A percentile compares a stretch with the other conserved stretches of the same genome.
Conservation (phyloP, 2,113 vertebrate species). For the Engystomops pustulosus region DNA sequence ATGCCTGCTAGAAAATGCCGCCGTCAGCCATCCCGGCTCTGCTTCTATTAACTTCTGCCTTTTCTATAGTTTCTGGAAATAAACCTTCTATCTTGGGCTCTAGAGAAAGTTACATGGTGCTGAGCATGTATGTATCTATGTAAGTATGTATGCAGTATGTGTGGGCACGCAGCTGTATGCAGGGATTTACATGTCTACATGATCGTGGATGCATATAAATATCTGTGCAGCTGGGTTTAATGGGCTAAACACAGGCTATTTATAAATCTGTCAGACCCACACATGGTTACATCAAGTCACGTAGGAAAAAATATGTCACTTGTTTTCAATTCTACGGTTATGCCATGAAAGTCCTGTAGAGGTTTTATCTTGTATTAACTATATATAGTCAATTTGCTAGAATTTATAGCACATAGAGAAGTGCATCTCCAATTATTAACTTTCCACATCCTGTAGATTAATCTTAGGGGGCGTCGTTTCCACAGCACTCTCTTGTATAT, state of each 20-base stretch:
- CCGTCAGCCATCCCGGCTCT: neutral
- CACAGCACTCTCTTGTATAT: too few species aligned
- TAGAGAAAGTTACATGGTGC: neutral
- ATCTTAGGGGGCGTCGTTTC: too few species aligned
- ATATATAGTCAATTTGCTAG: neutral
- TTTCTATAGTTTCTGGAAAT: slow-evolving; percentile 23
- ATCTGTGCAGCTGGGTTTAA: neutral
- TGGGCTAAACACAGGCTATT: slow-evolving; percentile 38
- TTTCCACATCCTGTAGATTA: neutral
- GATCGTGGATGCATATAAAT: slow-evolving; percentile 28
- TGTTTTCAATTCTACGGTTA: neutral
- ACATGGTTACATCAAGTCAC: slow-evolving; percentile 1
- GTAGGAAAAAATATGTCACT: slow-evolving; percentile 11
- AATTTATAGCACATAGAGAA: neutral
- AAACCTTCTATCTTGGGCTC: slow-evolving; percentile 24
- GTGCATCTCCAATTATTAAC: neutral
- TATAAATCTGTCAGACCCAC: slow-evolving; percentile 38
- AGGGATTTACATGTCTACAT: slow-evolving; percentile 3
- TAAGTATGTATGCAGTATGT: neutral
- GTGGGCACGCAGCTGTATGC: neutral
- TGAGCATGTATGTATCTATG: neutral
- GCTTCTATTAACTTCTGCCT: neutral
- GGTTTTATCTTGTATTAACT: neutral
- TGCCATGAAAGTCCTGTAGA: neutral
- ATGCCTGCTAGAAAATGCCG: neutral